A percentile compares a stretch with the other conserved stretches of the same genome.
Evolutionary conservation across 2,797 vertebrate species (phyloP).

Genomic region (Natrix natrix): DNA sequence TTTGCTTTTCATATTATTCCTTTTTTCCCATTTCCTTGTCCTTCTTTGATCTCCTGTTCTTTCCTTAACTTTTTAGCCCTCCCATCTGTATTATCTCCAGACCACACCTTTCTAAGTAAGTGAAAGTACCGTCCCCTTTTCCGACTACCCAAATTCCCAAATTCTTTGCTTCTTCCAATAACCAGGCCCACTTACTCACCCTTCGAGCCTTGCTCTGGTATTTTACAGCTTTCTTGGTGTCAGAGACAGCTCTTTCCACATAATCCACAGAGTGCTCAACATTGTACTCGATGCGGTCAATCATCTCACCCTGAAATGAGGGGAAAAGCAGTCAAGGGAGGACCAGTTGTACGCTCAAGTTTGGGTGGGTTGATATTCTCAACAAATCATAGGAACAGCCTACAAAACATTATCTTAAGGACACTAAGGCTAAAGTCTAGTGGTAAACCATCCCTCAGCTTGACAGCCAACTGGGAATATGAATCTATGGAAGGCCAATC

Average conservation of each 20-base stretch:
- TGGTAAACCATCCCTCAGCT: neutral
- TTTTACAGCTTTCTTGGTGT: constrained; percentile 97
- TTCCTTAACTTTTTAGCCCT: neutral
- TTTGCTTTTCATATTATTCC: neutral
- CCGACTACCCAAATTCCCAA: neutral
- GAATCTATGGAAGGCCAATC: neutral
- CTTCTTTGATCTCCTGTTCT: neutral
- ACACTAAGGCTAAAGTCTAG: neutral
- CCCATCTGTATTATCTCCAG: neutral
- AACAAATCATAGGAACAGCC: neutral
- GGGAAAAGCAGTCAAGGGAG: neutral
- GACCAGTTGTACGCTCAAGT: neutral
- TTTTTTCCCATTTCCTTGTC: neutral
- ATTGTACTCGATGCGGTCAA: constrained; percentile 95
- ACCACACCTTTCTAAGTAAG: neutral
- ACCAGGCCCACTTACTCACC: constrained; percentile 66
- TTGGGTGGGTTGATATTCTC: too few relatives aligned
- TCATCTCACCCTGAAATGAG: constrained; percentile 87
- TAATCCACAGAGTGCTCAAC: constrained; percentile 95
- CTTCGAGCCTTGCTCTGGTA: constrained; percentile 97
- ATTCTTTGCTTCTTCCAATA: neutral
- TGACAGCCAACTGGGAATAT: neutral
- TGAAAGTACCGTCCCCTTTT: neutral
- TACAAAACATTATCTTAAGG: neutral
- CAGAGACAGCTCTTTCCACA: constrained; percentile 91